Evolutionary conservation across 2,888 invertebrate genomes (phyloP), one percentile per base, ranked within the genome.

Genomic region (Drosophila colorata): DNA sequence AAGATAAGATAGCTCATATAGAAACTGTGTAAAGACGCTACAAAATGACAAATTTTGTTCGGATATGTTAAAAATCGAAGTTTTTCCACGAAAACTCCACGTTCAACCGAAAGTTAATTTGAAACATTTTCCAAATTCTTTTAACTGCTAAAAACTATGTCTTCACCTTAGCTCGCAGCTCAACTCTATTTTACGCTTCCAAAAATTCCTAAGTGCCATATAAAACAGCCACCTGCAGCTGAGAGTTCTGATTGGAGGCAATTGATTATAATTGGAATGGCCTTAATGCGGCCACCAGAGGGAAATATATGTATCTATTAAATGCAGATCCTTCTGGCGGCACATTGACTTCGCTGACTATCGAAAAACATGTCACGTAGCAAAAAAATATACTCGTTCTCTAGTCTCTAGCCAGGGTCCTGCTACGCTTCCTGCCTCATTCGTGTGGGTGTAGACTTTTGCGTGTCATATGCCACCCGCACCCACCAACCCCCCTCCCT

Each of bases 181-280:
- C n/a, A n/a, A n/a, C n/a, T n/a, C n/a, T n/a, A n/a, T n/a, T n/a
- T n/a, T n/a, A n/a, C n/a, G n/a, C 9, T 31, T 31, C 28, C 28
- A 31, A 4, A 1, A 4, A 0, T 13, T 33, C 13, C 13, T 4
- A 33, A 33, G 13, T 13, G 33, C 13, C 33, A 33, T 5, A 28
- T 28, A 28, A 28, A 28, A 28, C 25, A 25, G 2, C 48, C 55
- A 59, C 33, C 47, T 38, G 11, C 8, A 31, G 23, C 13, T 11
- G 9, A 51, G 61, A 72, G 57, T 44, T 67, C 69, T 76, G 74
- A 74, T 87, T 69, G 77, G 28, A 74, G 75, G 64, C 89, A 78
- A 84, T 84, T 89, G 89, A 87, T 75, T 85, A 75, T 87, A 89
- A 89, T 89, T 88, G 89, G 75, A 83, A 84, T 69, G 48, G 67